Conservation (phyloP, 2,113 vertebrate genomes). For the Gobio gobio region DNA sequence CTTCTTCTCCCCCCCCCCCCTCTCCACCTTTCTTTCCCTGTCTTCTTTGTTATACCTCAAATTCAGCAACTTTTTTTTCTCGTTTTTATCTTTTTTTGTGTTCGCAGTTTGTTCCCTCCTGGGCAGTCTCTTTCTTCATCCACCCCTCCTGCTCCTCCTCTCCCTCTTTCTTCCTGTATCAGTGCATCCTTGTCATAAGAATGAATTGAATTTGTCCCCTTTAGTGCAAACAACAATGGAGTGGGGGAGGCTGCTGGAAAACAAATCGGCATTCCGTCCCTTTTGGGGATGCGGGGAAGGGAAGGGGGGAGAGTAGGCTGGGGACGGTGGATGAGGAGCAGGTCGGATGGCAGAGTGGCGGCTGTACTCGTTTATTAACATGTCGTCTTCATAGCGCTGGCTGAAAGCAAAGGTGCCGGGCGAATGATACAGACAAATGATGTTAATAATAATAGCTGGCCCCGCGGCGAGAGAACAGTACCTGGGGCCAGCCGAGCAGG, state of each 20-base stretch:
- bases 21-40: constrained; percentile 15
- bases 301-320: constrained; percentile 74
- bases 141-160: constrained; percentile 45
- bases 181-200: constrained; percentile 93
- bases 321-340: constrained; percentile 84
- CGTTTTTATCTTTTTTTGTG: constrained; percentile 65
- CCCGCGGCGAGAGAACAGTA: constrained; percentile 87
- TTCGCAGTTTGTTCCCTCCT: constrained; percentile 83
- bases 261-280: constrained; percentile 94
- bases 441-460: constrained; percentile 96
- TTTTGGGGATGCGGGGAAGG: constrained; percentile 86
- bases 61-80: constrained; percentile 77
- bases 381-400: constrained; percentile 91
- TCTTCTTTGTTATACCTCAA: constrained; percentile 47
- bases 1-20: constrained; percentile 38
- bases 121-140: constrained; percentile 61
- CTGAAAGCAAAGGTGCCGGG: constrained; percentile 88
- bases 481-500: constrained; percentile 66
- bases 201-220: constrained; percentile 99
- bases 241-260: constrained; percentile 94
- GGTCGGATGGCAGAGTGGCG: constrained; percentile 86
- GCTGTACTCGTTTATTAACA: constrained; percentile 95
- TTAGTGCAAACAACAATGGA: constrained; percentile 98
- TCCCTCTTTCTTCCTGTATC: constrained; percentile 78
- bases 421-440: constrained; percentile 96